Evolutionary conservation across 2,888 invertebrate genomes (phyloP).

Genomic region (Allygus modestus): DNA sequence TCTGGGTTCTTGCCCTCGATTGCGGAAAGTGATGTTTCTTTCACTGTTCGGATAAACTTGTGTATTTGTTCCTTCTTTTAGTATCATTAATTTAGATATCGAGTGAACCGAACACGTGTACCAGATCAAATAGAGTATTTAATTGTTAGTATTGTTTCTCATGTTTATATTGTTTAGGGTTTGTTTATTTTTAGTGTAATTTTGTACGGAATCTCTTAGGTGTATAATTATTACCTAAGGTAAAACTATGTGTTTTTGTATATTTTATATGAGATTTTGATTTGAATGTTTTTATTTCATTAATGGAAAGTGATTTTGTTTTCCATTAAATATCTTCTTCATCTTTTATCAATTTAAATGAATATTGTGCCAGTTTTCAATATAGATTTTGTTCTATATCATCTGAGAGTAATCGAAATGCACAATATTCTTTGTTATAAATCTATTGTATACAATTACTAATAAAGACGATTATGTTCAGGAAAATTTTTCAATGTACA

Average conservation of each 20-base stretch:
- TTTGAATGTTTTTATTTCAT: not conserved
- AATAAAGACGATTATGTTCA: conserved; percentile 31
- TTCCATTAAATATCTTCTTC: not conserved
- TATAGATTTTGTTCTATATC: conserved; percentile 4
- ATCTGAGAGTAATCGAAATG: conserved; percentile 20
- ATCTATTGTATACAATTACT: conserved; percentile 32
- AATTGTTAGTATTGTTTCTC: conserved; percentile 42
- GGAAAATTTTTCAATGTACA: not conserved
- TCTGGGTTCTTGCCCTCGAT: not conserved
- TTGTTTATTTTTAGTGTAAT: conserved; percentile 16
- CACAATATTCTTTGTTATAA: conserved; percentile 32
- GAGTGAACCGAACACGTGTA: conserved; percentile 21
- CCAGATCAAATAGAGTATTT: conserved; percentile 38
- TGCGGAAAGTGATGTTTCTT: not conserved
- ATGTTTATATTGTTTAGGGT: conserved; percentile 19
- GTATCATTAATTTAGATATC: conserved; percentile 32
- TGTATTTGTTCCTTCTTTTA: conserved; percentile 54
- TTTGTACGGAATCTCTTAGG: not conserved
- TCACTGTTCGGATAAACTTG: conserved; percentile 46
- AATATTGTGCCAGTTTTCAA: conserved; percentile 28
- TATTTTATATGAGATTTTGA: not conserved
- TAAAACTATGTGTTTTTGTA: conserved; percentile 1
- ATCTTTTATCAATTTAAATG: not conserved
- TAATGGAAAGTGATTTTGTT: conserved; percentile 14
- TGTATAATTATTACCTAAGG: conserved; percentile 20